phyloP scores from a whole-genome alignment of 1,140 invertebrate genomes.

The Helicorthomorpha holstii region DNA sequence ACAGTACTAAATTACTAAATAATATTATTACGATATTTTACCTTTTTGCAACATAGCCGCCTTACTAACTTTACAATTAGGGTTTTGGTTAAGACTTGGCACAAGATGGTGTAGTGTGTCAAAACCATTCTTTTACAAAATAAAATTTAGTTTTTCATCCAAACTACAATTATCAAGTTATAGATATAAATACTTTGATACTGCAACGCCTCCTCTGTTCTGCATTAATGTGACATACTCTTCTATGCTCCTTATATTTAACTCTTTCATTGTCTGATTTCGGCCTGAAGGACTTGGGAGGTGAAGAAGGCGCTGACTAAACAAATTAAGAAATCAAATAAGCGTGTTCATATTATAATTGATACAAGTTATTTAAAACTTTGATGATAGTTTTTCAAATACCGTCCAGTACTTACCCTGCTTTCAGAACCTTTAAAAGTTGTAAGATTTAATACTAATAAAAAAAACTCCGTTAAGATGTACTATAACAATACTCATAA shows the following conservation, averaged over 20 bases:
- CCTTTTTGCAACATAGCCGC: constrained; percentile 93
- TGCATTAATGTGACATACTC: constrained; percentile 72
- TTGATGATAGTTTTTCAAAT: not conserved
- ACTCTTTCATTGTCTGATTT: constrained; percentile 20
- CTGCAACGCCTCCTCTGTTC: constrained; percentile 95
- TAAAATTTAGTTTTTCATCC: not conserved
- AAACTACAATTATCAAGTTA: not conserved
- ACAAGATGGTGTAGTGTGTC: constrained; percentile 86
- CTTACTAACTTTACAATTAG: constrained; percentile 77
- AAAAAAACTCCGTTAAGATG: not conserved
- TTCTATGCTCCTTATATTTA: constrained; percentile 25
- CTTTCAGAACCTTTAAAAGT: not conserved
- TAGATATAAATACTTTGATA: constrained; percentile 45
- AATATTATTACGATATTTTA: constrained; percentile 12
- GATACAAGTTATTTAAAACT: no score
- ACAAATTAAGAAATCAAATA: not conserved
- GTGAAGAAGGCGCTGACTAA: not conserved
- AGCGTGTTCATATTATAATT: no score
- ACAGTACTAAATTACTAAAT: constrained; percentile 6
- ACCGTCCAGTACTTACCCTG: not conserved
- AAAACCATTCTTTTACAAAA: constrained; percentile 55
- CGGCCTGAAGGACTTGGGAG: constrained; percentile 18
- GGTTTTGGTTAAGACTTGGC: constrained; percentile 64
- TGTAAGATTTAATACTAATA: not conserved
- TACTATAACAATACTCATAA: not conserved